Conservation (phyloP, 2,797 vertebrate genomes). For the Helostoma temminkii region DNA sequence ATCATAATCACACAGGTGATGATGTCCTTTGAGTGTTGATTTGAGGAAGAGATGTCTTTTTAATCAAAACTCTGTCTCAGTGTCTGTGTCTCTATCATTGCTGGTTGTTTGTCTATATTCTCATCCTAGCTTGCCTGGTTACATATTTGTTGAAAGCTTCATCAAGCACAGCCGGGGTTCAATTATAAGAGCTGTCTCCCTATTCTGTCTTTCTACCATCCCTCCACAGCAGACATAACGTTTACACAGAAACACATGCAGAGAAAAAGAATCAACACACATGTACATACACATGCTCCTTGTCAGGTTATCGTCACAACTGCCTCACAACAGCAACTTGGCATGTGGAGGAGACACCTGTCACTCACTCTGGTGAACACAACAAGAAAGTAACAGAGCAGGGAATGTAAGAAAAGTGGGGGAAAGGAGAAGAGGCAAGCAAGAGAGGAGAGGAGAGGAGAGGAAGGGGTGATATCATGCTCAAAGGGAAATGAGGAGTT, state of each 20-base stretch:
- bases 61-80: slow-evolving; percentile 51
- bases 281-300: slow-evolving; percentile 47
- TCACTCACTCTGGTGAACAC: slow-evolving; percentile 66
- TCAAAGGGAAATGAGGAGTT: slow-evolving; percentile 70
- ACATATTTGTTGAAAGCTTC: slow-evolving; percentile 75
- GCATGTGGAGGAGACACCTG: slow-evolving; percentile 72
- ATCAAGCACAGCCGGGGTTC: slow-evolving; percentile 75
- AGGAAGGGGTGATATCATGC: slow-evolving; percentile 53
- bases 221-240: slow-evolving; percentile 30
- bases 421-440: slow-evolving; percentile 17
- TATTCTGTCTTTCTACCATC: slow-evolving; percentile 34
- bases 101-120: slow-evolving; percentile 72
- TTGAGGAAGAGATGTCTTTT: slow-evolving; percentile 53
- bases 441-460: slow-evolving; percentile 28
- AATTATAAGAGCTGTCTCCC: slow-evolving; percentile 67
- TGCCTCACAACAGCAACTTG: slow-evolving; percentile 58
- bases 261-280: slow-evolving; percentile 1
- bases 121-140: slow-evolving; percentile 54
- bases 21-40: slow-evolving; percentile 57
- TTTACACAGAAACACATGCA: slow-evolving; percentile 32
- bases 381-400: slow-evolving; percentile 35
- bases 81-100: slow-evolving; percentile 35
- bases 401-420: slow-evolving; percentile 27
- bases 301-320: slow-evolving; percentile 64
- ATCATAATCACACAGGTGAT: slow-evolving; percentile 40